These are phyloP conservation scores for Ecliptopera silaceata DNA, from an alignment of 2,888 invertebrate genomes.

Conservation along the genomic window DNA sequence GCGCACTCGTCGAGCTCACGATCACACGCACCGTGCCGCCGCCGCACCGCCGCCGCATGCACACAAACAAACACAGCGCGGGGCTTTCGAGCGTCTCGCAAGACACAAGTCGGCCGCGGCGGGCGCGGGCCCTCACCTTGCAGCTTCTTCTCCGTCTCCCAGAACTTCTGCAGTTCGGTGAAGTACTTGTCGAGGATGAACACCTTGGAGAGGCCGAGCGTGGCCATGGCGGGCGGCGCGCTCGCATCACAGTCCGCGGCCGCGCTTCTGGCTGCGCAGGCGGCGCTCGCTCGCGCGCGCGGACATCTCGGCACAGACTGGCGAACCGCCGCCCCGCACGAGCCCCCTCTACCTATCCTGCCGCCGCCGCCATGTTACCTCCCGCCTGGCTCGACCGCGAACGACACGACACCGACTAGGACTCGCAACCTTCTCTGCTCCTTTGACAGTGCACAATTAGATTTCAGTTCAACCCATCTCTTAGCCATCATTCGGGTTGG, in stretches of 20 bases:
- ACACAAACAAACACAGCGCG: constrained; percentile 36
- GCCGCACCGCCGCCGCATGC: not conserved
- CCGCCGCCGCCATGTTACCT: constrained; percentile 24
- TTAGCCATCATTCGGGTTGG: too few relatives aligned
- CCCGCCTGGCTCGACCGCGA: constrained; percentile 30
- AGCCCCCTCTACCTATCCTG: constrained; percentile 11
- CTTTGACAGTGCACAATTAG: not conserved
- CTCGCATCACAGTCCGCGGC: constrained; percentile 72
- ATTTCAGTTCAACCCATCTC: too few relatives aligned
- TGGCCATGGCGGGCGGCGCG: constrained; percentile 89
- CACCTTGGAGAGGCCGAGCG: constrained; percentile 97
- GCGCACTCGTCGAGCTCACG: constrained; percentile 28
- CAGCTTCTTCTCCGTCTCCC: constrained; percentile 97
- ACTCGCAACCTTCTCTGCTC: constrained; percentile 31
- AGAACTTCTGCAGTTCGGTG: constrained; percentile 97
- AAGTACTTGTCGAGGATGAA: constrained; percentile 99
- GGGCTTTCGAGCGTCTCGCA: constrained; percentile 50
- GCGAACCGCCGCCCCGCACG: constrained; percentile 8
- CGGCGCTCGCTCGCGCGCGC: constrained; percentile 33
- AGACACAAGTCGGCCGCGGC: constrained; percentile 40
- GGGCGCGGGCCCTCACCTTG: constrained; percentile 88
- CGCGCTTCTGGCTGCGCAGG: constrained; percentile 39
- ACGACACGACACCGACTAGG: constrained; percentile 46
- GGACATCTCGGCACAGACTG: constrained; percentile 28
- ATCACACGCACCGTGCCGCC: constrained; percentile 26